These are phyloP conservation scores for Melopsittacus undulatus DNA, from an alignment of 2,797 vertebrate species.

Conservation along the genomic window DNA sequence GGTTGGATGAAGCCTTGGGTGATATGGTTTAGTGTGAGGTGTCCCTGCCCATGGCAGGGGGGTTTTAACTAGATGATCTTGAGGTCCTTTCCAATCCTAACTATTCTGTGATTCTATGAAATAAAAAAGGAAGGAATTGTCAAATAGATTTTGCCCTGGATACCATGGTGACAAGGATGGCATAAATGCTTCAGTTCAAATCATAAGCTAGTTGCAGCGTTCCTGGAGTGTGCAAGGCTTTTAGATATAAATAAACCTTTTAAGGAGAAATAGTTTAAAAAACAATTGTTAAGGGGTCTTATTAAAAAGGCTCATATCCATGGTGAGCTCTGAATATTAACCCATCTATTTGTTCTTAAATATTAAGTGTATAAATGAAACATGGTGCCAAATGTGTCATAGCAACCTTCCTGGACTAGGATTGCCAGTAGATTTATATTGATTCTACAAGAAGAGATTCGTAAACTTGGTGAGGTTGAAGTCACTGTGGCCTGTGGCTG, in stretches of 20 bases:
- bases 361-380: neutral
- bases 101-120: too few relatives aligned
- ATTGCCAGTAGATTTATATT: fast-evolving
- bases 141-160: neutral
- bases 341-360: neutral
- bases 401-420: neutral
- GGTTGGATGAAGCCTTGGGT: too few relatives aligned
- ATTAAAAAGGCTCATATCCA: neutral
- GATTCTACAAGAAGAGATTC: neutral
- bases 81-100: too few relatives aligned
- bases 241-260: neutral
- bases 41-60: too few relatives aligned
- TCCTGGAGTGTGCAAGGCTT: neutral
- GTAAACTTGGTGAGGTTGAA: neutral
- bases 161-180: neutral
- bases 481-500: neutral
- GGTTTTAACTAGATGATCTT: too few relatives aligned
- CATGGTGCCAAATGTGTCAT: neutral
- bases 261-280: neutral
- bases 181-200: neutral
- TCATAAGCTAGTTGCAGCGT: neutral
- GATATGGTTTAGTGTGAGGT: too few relatives aligned
- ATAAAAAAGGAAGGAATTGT: neutral
- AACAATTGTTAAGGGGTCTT: neutral
- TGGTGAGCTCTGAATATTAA: neutral